Base-by-base conservation (phyloP, 2,888 invertebrate species). In the Pteria penguin region DNA sequence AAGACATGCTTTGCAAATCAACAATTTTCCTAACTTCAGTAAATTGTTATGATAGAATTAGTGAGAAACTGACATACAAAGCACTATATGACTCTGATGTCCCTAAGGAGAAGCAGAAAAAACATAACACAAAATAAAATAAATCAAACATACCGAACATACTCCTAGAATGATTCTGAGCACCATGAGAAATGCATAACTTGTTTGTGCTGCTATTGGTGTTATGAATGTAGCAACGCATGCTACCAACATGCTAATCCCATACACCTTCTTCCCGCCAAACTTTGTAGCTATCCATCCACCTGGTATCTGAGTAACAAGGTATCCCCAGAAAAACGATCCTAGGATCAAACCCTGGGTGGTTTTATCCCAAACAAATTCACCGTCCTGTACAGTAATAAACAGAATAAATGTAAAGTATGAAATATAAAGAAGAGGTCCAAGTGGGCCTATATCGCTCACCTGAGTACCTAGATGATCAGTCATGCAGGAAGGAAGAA, bases 251-350 rank as follows among this genome's bases (percentile, higher is more conserved):
- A 90, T 88, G 66, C 87, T 82, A 69, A 82, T 78, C 1, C 88
- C 90, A 70, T 84, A 85, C 2, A 90, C 86, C 69, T 84, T 78
- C 73, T 87, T 89, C 45, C 90, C 90, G 4, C 91, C 91, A 68
- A 88, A 84, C 67, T 82, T 82, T 2, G 88, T 87, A 18, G 90
- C 89, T 61, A 90, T 69, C 88, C 88, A 89, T 4, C 90, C 91
- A 4, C 87, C 88, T 0, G 88, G 88, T 4, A 90, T 81, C 77
- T 89, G 89, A 29, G 88, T 87, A 8, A 85, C 72, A 22, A 89
- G 80, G 73, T 89, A 89, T 36, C 89, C 89, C 88, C 88, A 89
- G 84, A 87, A 89, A 75, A 88, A 89, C 5, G 89, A 83, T 2
- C 88, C 88, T 0, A 89, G 80, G 22, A 89, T 83, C 4, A 84